Conservation (phyloP, 2,113 vertebrate species). For the Carassius gibelio region DNA sequence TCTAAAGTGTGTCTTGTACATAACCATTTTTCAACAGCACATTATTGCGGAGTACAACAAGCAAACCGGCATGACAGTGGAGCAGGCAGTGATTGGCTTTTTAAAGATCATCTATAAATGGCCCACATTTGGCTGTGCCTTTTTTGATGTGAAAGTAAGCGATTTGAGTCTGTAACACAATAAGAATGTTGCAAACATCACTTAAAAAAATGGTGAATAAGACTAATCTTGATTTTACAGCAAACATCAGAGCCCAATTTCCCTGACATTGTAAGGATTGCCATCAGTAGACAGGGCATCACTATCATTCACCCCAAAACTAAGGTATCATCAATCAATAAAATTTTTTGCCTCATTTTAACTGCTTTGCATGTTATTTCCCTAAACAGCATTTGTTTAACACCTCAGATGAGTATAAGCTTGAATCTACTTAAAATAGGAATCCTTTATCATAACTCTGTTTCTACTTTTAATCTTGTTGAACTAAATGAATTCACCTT, state of each 20-base stretch:
- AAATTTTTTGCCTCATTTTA: not conserved
- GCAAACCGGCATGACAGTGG: constrained; percentile 76
- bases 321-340: constrained; percentile 77
- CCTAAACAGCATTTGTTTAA: not conserved
- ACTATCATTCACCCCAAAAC: constrained; percentile 90
- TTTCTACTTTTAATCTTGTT: not conserved
- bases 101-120: constrained; percentile 84
- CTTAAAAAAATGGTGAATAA: not conserved
- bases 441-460: not conserved
- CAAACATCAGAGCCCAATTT: constrained; percentile 90
- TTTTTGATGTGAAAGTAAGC: constrained; percentile 95
- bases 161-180: not conserved
- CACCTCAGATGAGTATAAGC: not conserved
- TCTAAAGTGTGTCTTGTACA: not conserved
- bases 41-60: constrained; percentile 80
- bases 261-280: constrained; percentile 89
- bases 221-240: constrained; percentile 67
- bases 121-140: constrained; percentile 97
- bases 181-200: not conserved
- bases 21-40: constrained; percentile 46
- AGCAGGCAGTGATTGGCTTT: constrained; percentile 87
- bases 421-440: not conserved
- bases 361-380: too few species aligned
- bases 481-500: not conserved
- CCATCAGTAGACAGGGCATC: constrained; percentile 90